Percentiles rank a stretch among this genome's conserved stretches.
Evolutionary conservation across 2,113 vertebrate species (phyloP).

Genomic region (Pygoscelis antarcticus): DNA sequence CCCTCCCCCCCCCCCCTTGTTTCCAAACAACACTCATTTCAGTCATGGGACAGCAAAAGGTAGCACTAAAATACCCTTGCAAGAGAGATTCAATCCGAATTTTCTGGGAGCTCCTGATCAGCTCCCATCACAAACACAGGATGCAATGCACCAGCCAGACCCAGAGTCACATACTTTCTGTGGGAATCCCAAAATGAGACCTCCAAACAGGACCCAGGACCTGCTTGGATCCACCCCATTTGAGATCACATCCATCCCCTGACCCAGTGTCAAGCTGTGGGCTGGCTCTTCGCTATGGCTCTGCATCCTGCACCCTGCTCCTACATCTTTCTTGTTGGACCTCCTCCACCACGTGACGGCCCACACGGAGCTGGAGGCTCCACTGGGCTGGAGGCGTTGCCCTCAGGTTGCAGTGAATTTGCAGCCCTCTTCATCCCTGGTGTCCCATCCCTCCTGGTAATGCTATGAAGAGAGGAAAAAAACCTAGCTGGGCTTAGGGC

Average conservation of each 20-base stretch:
- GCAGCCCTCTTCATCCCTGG: neutral
- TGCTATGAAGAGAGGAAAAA: neutral
- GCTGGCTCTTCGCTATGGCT: neutral
- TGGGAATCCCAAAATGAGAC: neutral
- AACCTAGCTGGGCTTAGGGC: neutral
- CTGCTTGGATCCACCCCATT: neutral
- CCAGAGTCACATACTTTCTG: neutral
- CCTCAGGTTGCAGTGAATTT: neutral
- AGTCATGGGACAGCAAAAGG: neutral
- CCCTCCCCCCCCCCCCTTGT: no score
- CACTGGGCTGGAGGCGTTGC: fast-evolving
- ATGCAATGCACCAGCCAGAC: neutral
- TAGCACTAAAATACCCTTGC: neutral
- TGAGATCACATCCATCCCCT: neutral
- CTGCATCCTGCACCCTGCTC: neutral
- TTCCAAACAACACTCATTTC: neutral
- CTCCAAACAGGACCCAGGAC: neutral
- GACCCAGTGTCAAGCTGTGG: neutral
- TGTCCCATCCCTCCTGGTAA: neutral
- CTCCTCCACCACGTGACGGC: neutral
- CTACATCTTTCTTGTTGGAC: neutral
- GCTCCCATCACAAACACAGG: neutral
- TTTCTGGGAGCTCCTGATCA: neutral
- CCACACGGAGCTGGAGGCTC: neutral
- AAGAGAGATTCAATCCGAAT: neutral